Evolutionary conservation across 2,113 vertebrate species (phyloP), one percentile per base, ranked within the genome.

Genomic region (Beaufortia kweichowensis): DNA sequence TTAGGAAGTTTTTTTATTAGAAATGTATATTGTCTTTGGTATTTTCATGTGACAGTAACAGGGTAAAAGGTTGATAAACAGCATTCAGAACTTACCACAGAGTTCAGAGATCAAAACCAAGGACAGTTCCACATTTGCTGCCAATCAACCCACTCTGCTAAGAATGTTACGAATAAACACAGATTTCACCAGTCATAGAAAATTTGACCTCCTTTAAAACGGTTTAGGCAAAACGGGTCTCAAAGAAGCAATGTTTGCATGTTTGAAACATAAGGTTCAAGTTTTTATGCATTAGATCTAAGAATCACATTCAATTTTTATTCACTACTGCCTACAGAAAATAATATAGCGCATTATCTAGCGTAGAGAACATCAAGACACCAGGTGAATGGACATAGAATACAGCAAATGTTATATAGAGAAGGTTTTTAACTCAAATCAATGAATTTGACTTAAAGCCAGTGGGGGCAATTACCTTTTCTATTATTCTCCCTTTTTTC

Each of bases 251-350:
- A 9, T 55, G 48, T 24, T 55, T 6, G 46, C 19, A 50, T n/a
- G n/a, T 69, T 9, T 23, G 19, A 53, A 50, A 19, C 4, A 26
- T 26, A 77, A 69, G 67, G 64, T 78, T 63, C 83, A 48, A 62
- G 12, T 31, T 65, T 50, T 41, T 29, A 69, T 53, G 43, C 66
- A 77, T 82, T 80, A 76, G 76, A 84, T 81, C 82, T 76, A 62
- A 86, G 68, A 76, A 67, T 50, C 77, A 75, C 73, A 67, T 83
- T 88, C 74, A 81, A 84, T 85, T 89, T 87, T 64, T 78, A 66
- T 85, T 86, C 85, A 79, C 56, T 59, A 81, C 53, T 80, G 70
- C 85, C 78, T 86, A 79, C 76, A 75, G 5, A 69, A 80, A 63
- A 77, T 33, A 66, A 65, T 64, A 59, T 71, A 24, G 43, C 63